A percentile compares a stretch with the other conserved stretches of the same genome.
phyloP scores from a whole-genome alignment of 2,888 invertebrate genomes.

The Trichogramma dendrolimi region DNA sequence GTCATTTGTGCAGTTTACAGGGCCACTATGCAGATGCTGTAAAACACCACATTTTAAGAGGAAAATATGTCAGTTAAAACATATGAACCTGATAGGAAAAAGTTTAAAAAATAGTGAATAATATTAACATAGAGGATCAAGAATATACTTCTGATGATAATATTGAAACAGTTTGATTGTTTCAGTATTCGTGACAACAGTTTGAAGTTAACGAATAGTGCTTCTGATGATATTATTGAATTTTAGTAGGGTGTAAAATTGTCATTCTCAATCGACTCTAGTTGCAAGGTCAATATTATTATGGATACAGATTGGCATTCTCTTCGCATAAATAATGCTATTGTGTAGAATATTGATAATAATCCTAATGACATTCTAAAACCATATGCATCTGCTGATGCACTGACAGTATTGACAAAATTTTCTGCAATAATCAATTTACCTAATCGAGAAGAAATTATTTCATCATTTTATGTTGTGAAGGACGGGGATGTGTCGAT shows the following conservation, averaged over 20 bases:
- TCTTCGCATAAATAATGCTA: not conserved
- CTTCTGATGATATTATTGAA: constrained; percentile 10
- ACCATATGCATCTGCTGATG: not conserved
- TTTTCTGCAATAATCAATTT: constrained; percentile 9
- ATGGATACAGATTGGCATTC: constrained; percentile 27
- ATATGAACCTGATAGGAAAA: not conserved
- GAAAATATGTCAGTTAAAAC: not conserved
- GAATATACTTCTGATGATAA: not conserved
- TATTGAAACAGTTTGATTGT: constrained; percentile 12
- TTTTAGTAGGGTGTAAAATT: constrained; percentile 30
- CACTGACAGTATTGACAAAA: not conserved
- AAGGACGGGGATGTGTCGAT: constrained; percentile 21
- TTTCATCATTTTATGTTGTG: constrained; percentile 29
- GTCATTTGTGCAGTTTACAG: constrained; percentile 28
- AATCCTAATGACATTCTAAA: not conserved
- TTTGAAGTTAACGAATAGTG: not conserved
- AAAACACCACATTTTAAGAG: constrained; percentile 17
- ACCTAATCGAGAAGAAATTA: constrained; percentile 11
- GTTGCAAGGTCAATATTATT: constrained; percentile 32
- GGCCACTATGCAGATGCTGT: constrained; percentile 32
- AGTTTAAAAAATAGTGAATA: not conserved
- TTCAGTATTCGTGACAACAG: not conserved
- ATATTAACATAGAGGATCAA: not conserved
- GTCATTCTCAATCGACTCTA: constrained; percentile 33
- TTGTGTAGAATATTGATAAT: not conserved